Conservation (phyloP, 2,797 vertebrate genomes). For the Sebastes minor region DNA sequence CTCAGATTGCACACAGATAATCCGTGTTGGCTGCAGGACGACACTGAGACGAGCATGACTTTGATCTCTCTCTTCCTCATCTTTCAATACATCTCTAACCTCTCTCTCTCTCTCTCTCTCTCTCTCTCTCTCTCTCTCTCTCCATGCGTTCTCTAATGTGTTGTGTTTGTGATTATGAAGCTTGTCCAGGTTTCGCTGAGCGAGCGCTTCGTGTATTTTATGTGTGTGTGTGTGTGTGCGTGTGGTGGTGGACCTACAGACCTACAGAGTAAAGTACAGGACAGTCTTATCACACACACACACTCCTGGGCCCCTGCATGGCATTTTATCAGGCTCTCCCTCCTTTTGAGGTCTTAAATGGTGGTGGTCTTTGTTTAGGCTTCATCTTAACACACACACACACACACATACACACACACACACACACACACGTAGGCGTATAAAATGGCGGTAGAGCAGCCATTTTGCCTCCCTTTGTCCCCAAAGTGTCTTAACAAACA, state of each 20-base stretch:
- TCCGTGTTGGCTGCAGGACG: background rate
- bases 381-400: conserved; percentile 18
- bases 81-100: conserved; percentile 13
- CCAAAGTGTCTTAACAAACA: conserved; percentile 1
- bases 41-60: conserved; percentile 3
- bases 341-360: conserved; percentile 33
- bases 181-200: background rate
- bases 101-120: background rate
- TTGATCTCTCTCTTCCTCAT: conserved; percentile 29
- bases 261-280: background rate
- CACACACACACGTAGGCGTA: background rate
- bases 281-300: background rate
- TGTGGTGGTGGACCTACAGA: background rate
- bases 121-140: background rate
- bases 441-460: conserved; percentile 2
- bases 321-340: conserved; percentile 54
- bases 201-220: background rate
- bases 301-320: conserved; percentile 29
- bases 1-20: conserved; percentile 34
- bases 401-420: background rate
- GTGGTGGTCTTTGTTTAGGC: conserved; percentile 50
- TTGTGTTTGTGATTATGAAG: conserved; percentile 36
- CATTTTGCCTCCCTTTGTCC: conserved; percentile 25
- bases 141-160: conserved; percentile 11
- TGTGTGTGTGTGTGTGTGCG: background rate